These are phyloP conservation scores for Germaria angustata DNA, from an alignment of 2,888 invertebrate species.

Conservation along the genomic window DNA sequence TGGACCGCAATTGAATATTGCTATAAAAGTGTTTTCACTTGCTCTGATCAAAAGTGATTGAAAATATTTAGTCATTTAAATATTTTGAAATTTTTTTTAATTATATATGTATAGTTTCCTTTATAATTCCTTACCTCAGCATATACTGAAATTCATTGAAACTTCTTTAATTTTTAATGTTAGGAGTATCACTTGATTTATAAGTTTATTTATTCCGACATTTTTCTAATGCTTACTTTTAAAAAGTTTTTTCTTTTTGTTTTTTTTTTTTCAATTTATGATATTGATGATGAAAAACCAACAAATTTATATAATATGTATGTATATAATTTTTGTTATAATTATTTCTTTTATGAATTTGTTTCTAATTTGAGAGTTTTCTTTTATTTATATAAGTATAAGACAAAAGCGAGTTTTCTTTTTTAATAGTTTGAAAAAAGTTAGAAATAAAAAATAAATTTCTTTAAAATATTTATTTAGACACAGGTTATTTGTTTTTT, in stretches of 20 bases:
- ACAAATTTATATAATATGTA: conserved; percentile 40
- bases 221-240: conserved; percentile 37
- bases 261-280: conserved; percentile 24
- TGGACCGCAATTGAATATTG: too few relatives aligned
- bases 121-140: neutral
- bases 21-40: too few relatives aligned
- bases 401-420: conserved; percentile 54
- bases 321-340: neutral
- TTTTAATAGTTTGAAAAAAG: conserved; percentile 39
- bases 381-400: conserved; percentile 3
- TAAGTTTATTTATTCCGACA: conserved; percentile 50
- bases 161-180: conserved; percentile 4
- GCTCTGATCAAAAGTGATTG: too few relatives aligned
- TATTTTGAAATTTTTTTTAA: too few relatives aligned
- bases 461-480: conserved; percentile 53
- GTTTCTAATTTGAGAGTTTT: conserved; percentile 30
- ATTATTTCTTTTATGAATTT: conserved; percentile 33
- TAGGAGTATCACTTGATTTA: conserved; percentile 57
- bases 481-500: conserved; percentile 39
- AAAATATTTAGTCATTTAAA: too few relatives aligned
- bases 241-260: conserved; percentile 8
- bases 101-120: too few relatives aligned
- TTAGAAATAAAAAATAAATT: conserved; percentile 39
- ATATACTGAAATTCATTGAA: neutral
- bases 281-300: conserved; percentile 53